A percentile compares a stretch with the other conserved stretches of the same genome.
phyloP scores from a whole-genome alignment of 2,888 invertebrate genomes.

The Lasius platythorax region DNA sequence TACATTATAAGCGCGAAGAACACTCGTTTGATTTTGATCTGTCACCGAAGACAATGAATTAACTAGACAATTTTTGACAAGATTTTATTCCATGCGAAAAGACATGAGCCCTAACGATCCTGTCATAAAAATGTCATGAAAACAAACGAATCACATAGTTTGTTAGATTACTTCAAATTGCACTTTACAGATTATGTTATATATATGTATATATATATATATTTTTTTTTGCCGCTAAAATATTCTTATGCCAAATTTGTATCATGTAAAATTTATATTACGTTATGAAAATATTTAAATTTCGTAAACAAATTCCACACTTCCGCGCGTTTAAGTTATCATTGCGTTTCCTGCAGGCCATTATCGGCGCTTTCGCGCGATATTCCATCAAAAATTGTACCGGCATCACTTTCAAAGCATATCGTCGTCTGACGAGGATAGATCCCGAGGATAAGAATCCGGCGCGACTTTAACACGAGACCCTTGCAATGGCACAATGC shows the following conservation, averaged over 20 bases:
- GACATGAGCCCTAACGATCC: slow-evolving; percentile 52
- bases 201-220: neutral
- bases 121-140: slow-evolving; percentile 32
- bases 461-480: slow-evolving; percentile 67
- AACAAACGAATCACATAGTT: slow-evolving; percentile 62
- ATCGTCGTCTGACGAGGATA: slow-evolving; percentile 32
- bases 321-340: neutral
- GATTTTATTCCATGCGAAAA: slow-evolving; percentile 2
- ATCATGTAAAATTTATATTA: neutral
- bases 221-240: neutral
- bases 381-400: slow-evolving; percentile 55
- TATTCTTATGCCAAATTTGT: neutral
- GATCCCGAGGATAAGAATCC: slow-evolving; percentile 71
- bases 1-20: neutral
- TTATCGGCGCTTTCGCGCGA: slow-evolving; percentile 8
- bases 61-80: neutral
- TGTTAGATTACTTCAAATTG: slow-evolving; percentile 19
- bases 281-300: neutral
- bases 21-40: slow-evolving; percentile 61
- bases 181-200: neutral
- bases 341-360: slow-evolving; percentile 28
- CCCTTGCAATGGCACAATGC: slow-evolving; percentile 68
- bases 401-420: slow-evolving; percentile 54
- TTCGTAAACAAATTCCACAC: too few relatives aligned
- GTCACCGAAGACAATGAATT: neutral